Percentiles rank a stretch among this genome's conserved stretches.
phyloP scores from a whole-genome alignment of 2,113 vertebrate genomes.

The Stegostoma tigrinum region DNA sequence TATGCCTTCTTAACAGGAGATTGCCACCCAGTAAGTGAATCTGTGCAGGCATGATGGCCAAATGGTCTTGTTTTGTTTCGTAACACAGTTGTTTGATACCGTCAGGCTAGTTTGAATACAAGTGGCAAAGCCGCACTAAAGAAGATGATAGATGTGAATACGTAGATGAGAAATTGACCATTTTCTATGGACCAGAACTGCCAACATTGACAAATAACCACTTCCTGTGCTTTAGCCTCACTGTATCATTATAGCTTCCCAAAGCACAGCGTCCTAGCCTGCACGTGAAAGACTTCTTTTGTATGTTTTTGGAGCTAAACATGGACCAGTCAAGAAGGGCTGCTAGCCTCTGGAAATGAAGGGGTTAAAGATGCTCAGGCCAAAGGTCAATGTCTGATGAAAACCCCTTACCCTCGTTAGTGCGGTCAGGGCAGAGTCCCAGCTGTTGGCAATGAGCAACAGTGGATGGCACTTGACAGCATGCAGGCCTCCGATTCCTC shows the following conservation, averaged over 20 bases:
- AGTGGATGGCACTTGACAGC: not conserved
- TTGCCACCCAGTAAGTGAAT: too few species aligned
- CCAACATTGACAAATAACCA: too few species aligned
- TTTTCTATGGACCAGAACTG: too few species aligned
- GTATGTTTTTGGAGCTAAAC: not conserved
- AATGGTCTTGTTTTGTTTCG: too few species aligned
- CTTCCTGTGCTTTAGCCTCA: too few species aligned
- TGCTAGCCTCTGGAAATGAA: not conserved
- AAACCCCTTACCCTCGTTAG: not conserved
- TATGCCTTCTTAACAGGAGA: too few species aligned
- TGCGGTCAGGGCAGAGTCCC: not conserved
- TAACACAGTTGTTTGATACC: too few species aligned
- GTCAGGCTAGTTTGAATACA: too few species aligned
- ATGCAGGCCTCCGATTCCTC: not conserved
- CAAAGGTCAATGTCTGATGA: not conserved
- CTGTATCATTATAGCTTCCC: not conserved
- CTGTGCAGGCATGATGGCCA: too few species aligned
- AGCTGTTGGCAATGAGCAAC: not conserved
- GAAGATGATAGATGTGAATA: too few species aligned
- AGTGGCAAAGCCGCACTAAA: too few species aligned
- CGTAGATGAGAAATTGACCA: too few species aligned
- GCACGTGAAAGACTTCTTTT: not conserved
- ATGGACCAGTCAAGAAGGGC: not conserved
- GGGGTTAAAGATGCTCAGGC: not conserved
- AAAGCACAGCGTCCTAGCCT: not conserved